phyloP scores from a whole-genome alignment of 2,113 vertebrate genomes.

The Boulengeromyrus knoepffleri region DNA sequence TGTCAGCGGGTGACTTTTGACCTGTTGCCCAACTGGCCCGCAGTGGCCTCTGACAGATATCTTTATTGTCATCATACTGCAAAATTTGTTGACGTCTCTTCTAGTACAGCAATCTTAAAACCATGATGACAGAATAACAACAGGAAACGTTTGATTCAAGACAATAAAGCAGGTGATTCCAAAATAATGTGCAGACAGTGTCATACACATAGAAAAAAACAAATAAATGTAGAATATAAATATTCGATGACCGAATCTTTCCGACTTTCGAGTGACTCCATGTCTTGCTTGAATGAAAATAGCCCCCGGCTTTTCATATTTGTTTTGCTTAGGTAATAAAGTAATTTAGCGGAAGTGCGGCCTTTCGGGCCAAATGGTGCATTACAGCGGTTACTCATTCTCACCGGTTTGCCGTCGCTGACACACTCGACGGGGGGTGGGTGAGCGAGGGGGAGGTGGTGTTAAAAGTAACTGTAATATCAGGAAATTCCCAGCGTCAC shows the following conservation, averaged over 20 bases:
- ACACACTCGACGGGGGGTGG: not conserved
- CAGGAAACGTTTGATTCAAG: not conserved
- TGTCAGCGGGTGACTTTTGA: not conserved
- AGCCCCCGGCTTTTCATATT: not conserved
- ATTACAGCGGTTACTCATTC: not conserved
- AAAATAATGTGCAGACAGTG: not conserved
- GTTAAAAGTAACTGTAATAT: not conserved
- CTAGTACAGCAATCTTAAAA: not conserved
- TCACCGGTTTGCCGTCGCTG: not conserved
- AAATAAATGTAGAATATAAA: not conserved
- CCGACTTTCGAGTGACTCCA: not conserved
- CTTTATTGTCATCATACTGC: too few relatives aligned
- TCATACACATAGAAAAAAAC: not conserved
- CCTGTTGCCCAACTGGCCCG: not conserved
- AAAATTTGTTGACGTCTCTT: not conserved
- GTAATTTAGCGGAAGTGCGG: not conserved
- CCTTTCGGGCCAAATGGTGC: not conserved
- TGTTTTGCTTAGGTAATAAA: not conserved
- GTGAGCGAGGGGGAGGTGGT: not conserved
- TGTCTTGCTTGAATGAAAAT: not conserved
- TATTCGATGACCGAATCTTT: not conserved
- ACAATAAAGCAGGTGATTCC: not conserved
- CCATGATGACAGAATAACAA: not conserved
- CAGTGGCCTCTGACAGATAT: too few relatives aligned
- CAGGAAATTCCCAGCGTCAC: not conserved